phyloP scores from a whole-genome alignment of 2,797 vertebrate species.

The Synaphobranchus kaupii region DNA sequence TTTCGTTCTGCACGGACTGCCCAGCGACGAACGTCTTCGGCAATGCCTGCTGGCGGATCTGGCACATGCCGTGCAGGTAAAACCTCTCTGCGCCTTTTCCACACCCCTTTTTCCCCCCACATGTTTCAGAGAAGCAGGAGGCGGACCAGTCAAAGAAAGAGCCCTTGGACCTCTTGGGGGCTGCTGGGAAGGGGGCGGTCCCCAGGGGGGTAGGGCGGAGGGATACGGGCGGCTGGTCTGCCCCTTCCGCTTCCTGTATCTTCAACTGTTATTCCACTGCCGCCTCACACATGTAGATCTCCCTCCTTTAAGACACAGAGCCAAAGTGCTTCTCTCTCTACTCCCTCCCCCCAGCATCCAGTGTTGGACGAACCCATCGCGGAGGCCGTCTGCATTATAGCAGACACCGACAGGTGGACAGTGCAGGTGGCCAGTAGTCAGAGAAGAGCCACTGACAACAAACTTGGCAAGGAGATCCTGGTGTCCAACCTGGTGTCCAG shows the following conservation, averaged over 20 bases:
- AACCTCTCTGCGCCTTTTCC: background rate
- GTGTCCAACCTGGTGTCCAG: slow-evolving; percentile 93
- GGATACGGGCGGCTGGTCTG: too few relatives aligned
- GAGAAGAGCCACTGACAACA: slow-evolving; percentile 87
- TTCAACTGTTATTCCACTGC: background rate
- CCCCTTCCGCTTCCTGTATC: too few relatives aligned
- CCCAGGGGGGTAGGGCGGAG: too few relatives aligned
- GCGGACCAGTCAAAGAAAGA: too few relatives aligned
- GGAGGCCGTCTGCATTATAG: slow-evolving; percentile 97
- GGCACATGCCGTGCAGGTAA: slow-evolving; percentile 94
- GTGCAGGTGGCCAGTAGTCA: slow-evolving; percentile 98
- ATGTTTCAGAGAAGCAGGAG: too few relatives aligned
- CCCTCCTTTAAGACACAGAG: background rate
- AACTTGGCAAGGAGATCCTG: slow-evolving; percentile 93
- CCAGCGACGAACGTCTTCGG: slow-evolving; percentile 88
- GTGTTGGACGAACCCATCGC: slow-evolving; percentile 97
- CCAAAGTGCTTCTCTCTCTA: background rate
- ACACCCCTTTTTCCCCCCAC: too few relatives aligned
- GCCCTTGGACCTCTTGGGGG: too few relatives aligned
- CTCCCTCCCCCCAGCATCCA: slow-evolving; percentile 80
- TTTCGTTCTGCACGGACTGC: slow-evolving; percentile 95
- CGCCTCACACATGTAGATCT: background rate
- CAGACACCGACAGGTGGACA: slow-evolving; percentile 95
- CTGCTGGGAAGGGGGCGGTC: too few relatives aligned
- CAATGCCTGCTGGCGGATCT: slow-evolving; percentile 89